Evolutionary conservation across 2,888 invertebrate species (phyloP), one percentile per base, ranked within the genome.

Genomic region (Acleris cristana): DNA sequence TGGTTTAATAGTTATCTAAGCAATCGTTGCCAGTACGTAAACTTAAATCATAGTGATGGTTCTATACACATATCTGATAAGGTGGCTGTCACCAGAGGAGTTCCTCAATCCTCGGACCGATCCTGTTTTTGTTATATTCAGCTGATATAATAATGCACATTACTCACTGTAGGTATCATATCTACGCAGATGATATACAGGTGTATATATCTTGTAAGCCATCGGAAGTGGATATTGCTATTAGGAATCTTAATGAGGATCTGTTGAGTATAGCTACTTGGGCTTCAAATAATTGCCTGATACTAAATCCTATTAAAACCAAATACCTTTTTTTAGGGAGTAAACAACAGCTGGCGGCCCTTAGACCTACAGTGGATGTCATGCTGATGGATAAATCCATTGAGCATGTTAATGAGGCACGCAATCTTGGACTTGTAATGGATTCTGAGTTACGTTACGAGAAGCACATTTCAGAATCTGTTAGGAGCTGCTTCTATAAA

Each of bases 101-200:
- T 72, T 4, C 70, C 70, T 0, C 69, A 0, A 62, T 72, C 18
- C 45, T 71, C 6, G 71, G 69, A 3, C 73, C 72, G 0, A n/a
- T 73, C 16, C 53, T 74, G 0, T 73, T 71, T 59, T 62, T 69
- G 10, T 12, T 71, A 5, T 75, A 72, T 30, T 48, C 34, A 26
- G 67, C 71, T 3, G 71, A 71, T 55, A 53, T 71, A 4, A 34
- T 3, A 1, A 56, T 23, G 0, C 14, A 23, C 14, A 69, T 71
- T 2, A 44, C 48, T 10, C 14, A 69, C 10, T 66, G 71, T 51
- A 66, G 64, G 23, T 71, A 52, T 48, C 68, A 70, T 30, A 56
- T 73, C 2, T 70, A 71, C 51, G 71, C 71, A 5, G 70, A 73
- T 34, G 70, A 73, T 16, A 51, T 66, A 3, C 70, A 71, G 44